Evolutionary conservation across 2,797 vertebrate species (phyloP), one percentile per base, ranked within the genome.

Genomic region (Halcyon leucocephala): DNA sequence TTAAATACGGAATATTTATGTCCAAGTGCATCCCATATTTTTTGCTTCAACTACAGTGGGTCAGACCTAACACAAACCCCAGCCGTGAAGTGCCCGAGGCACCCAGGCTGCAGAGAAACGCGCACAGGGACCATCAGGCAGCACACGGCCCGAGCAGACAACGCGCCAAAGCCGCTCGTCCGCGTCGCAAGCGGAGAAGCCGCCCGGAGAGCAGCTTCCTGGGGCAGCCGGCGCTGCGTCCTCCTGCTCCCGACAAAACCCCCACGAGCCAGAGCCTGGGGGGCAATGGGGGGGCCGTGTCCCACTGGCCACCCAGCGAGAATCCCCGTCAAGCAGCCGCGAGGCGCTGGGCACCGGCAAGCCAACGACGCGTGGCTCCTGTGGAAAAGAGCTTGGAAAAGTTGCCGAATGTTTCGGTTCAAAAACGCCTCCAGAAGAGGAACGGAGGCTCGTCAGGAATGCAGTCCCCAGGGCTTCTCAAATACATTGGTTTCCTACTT

Each of bases 371-470:
- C 6, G 2, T 2, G 1, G 65, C 70, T 86, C 29, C 66, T 3
- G 64, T 2, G 2, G 54, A 58, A 88, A 79, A 16, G 58, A 31
- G 20, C 93, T 65, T 58, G 82, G 91, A 93, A 82, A 90, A 93
- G 79, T 31, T 1, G 4, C 90, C 29, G 31, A 94, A 89, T 39
- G 88, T 70, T 94, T 79, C 46, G 2, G 88, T 65, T 96, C 90
- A 14, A 71, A 82, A 90, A 9, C 15, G 86, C 94, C 88, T 71
- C 72, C 86, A 48, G 90, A 81, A 51, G 72, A 85, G 94, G 76
- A 82, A 37, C 2, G 12, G 83, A 95, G 92, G 92, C 90, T 94
- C 89, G 93, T 93, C 93, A 97, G 95, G 97, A 96, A 97, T 95
- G 96, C 71, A 12, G 9, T 88, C 97, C 95, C 97, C 89, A 51